Evolutionary conservation across 2,797 vertebrate species (phyloP).

Genomic region (Pogoniulus pusillus): DNA sequence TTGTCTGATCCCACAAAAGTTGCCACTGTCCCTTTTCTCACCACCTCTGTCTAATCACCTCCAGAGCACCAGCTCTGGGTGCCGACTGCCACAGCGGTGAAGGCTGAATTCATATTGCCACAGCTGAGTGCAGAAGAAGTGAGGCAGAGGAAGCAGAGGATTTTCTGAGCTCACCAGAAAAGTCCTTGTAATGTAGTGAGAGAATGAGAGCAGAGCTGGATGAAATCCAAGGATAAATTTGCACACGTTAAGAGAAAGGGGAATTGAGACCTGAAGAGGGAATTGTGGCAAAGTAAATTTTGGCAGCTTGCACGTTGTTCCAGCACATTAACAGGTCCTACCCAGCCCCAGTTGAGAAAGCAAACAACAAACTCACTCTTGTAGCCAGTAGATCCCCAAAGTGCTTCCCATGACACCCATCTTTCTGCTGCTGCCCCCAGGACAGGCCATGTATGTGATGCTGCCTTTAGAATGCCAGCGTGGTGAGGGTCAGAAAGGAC

Average conservation of each 20-base stretch:
- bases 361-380: background rate
- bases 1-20: no score
- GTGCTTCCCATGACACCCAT: rapidly evolving
- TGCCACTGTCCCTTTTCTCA: background rate
- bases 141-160: background rate
- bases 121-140: background rate
- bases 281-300: background rate
- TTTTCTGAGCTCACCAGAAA: background rate
- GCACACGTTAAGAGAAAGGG: no score
- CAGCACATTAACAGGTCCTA: rapidly evolving
- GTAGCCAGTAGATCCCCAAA: background rate
- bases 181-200: no score
- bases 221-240: background rate
- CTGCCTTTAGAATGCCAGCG: background rate
- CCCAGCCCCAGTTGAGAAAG: background rate
- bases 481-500: no score
- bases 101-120: no score
- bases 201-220: background rate
- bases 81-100: background rate
- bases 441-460: rapidly evolving
- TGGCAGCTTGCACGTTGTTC: background rate
- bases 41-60: no score
- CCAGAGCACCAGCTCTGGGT: no score
- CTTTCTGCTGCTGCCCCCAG: background rate
- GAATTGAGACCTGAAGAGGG: background rate